Conservation (phyloP, 2,113 vertebrate species). For the Tragulus kanchil region DNA sequence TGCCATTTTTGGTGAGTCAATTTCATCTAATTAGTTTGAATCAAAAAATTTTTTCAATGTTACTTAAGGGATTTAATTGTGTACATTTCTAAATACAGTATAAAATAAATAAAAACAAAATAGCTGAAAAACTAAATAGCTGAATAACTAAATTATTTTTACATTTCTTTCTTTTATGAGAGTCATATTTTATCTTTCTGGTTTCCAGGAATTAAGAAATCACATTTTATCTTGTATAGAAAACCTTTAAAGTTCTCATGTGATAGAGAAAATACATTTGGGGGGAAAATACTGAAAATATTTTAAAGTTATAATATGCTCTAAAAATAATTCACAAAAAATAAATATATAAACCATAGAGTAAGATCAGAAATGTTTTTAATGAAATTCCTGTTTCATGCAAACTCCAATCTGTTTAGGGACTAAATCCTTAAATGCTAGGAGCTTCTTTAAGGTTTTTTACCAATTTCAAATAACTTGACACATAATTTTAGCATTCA, state of each 20-base stretch:
- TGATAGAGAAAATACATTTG: background rate
- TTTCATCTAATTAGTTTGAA: constrained; percentile 2
- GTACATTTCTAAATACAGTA: background rate
- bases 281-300: background rate
- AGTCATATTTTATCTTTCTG: background rate
- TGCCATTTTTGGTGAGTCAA: constrained; percentile 77
- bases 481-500: background rate
- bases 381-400: background rate
- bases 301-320: background rate
- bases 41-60: background rate
- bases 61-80: background rate
- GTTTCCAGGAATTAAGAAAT: background rate
- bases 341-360: background rate
- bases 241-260: constrained; percentile 11
- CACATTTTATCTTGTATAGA: background rate
- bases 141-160: background rate
- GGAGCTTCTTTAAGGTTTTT: background rate
- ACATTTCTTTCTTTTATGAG: constrained; percentile 37
- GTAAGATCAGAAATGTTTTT: background rate
- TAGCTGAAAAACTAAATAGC: background rate
- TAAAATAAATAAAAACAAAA: background rate
- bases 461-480: background rate
- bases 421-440: background rate
- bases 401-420: background rate
- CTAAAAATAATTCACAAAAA: constrained; percentile 30